Conservation (phyloP, 2,797 vertebrate species). For the Rhinophrynus dorsalis region DNA sequence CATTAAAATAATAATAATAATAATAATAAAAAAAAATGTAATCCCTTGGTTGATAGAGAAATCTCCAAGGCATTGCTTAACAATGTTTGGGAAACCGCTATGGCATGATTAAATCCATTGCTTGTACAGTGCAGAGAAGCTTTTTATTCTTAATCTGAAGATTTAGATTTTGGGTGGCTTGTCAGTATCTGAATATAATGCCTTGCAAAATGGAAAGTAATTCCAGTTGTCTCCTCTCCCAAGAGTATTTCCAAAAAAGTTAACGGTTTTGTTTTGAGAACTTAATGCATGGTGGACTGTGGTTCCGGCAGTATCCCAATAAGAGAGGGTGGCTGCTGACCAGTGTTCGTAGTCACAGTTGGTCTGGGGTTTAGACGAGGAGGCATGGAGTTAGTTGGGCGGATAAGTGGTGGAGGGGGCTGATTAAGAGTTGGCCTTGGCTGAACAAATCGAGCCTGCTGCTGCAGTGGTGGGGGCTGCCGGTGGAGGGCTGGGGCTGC, state of each 20-base stretch:
- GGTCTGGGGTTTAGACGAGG: constrained; percentile 93
- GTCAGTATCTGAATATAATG: too few species aligned
- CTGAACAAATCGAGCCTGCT: constrained; percentile 91
- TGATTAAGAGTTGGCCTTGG: constrained; percentile 88
- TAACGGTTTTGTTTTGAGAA: constrained; percentile 43
- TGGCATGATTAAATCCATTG: too few species aligned
- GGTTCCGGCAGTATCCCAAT: constrained; percentile 83
- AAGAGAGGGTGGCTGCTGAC: constrained; percentile 78
- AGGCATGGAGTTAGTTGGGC: constrained; percentile 87
- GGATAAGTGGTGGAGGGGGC: constrained; percentile 89
- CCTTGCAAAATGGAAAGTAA: too few species aligned
- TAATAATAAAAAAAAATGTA: too few species aligned
- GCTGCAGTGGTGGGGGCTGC: constrained; percentile 93
- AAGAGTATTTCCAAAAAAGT: background rate
- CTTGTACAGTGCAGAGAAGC: too few species aligned
- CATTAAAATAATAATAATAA: too few species aligned
- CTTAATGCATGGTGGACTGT: constrained; percentile 84
- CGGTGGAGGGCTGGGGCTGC: constrained; percentile 91
- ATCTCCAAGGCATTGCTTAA: too few species aligned
- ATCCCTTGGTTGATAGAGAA: too few species aligned
- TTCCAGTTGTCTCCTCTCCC: background rate
- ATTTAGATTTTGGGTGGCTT: too few species aligned
- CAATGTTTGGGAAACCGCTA: too few species aligned
- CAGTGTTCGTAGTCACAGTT: constrained; percentile 63
- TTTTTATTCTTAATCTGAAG: too few species aligned